phyloP scores from a whole-genome alignment of 1,140 invertebrate species.

The Antheraea mylitta region DNA sequence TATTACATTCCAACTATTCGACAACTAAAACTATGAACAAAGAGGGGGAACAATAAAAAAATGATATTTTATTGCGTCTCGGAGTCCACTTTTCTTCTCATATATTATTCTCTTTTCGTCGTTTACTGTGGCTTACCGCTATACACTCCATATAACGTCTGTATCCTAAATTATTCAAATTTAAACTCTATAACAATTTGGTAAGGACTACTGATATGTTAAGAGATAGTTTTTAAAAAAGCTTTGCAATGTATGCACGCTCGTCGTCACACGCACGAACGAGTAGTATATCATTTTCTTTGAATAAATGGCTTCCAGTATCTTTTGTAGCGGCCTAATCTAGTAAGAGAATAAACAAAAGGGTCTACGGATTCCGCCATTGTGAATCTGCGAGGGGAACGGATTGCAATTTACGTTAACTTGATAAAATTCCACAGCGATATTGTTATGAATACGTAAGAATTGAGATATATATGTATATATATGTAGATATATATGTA shows the following conservation, averaged over 20 bases:
- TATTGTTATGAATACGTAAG: background rate
- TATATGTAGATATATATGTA: too few relatives aligned
- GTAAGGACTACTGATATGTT: background rate
- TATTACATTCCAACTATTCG: constrained; percentile 12
- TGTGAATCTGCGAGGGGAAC: constrained; percentile 18
- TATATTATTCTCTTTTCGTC: constrained; percentile 67
- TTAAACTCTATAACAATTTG: constrained; percentile 3
- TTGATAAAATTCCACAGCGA: constrained; percentile 8
- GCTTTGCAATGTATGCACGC: constrained; percentile 27
- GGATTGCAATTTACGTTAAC: constrained; percentile 10
- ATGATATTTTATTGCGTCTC: constrained; percentile 74
- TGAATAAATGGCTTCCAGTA: constrained; percentile 62
- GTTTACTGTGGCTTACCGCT: constrained; percentile 42
- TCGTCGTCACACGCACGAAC: constrained; percentile 64
- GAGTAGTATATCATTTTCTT: constrained; percentile 67
- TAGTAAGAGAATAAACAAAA: constrained; percentile 60
- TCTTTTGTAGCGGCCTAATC: constrained; percentile 63
- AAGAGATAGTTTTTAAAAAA: constrained; percentile 4
- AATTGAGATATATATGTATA: background rate
- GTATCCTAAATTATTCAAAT: background rate
- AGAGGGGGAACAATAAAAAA: constrained; percentile 51
- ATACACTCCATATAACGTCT: constrained; percentile 8
- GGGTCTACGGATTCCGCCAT: constrained; percentile 19
- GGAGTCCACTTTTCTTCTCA: constrained; percentile 62
- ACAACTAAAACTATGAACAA: constrained; percentile 63